Percentiles rank a stretch among this genome's conserved stretches.
phyloP scores from a whole-genome alignment of 2,888 invertebrate genomes.

The Nemurella pictetii region DNA sequence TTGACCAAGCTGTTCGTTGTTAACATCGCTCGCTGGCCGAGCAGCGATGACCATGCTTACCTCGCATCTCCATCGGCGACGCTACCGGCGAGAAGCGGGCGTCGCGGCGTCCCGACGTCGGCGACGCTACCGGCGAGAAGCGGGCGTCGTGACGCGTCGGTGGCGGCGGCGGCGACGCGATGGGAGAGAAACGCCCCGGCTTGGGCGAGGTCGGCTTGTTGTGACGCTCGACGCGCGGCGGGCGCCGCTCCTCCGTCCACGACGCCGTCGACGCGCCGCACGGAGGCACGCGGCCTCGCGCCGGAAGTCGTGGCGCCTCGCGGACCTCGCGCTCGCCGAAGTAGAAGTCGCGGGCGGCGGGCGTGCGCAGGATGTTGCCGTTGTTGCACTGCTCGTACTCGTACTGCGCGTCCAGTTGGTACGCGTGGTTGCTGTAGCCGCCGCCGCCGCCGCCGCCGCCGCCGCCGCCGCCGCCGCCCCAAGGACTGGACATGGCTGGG shows the following conservation, averaged over 20 bases:
- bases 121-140: not conserved
- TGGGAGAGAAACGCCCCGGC: not conserved
- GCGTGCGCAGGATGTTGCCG: conserved; percentile 21
- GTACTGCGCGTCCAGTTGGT: conserved; percentile 35
- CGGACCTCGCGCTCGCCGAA: conserved; percentile 4
- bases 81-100: not conserved
- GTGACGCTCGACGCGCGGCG: not conserved
- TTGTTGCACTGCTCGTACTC: conserved; percentile 37
- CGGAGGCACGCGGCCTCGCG: not conserved
- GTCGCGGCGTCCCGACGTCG: not conserved
- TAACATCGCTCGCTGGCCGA: too few species aligned
- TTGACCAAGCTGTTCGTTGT: too few species aligned
- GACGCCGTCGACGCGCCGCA: not conserved
- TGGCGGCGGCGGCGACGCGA: not conserved
- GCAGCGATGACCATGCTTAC: too few species aligned
- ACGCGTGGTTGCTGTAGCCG: conserved; percentile 40
- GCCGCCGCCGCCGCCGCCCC: conserved; percentile 30
- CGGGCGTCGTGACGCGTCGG: not conserved
- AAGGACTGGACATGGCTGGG: not conserved
- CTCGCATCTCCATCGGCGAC: not conserved
- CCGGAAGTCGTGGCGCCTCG: not conserved
- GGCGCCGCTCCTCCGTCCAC: conserved; percentile 1
- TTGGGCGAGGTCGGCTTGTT: not conserved
- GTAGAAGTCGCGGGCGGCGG: not conserved
- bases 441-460: conserved; percentile 29